These are phyloP conservation scores for Drosophila pruinosa DNA, from an alignment of 1,140 invertebrate genomes.

Conservation along the genomic window DNA sequence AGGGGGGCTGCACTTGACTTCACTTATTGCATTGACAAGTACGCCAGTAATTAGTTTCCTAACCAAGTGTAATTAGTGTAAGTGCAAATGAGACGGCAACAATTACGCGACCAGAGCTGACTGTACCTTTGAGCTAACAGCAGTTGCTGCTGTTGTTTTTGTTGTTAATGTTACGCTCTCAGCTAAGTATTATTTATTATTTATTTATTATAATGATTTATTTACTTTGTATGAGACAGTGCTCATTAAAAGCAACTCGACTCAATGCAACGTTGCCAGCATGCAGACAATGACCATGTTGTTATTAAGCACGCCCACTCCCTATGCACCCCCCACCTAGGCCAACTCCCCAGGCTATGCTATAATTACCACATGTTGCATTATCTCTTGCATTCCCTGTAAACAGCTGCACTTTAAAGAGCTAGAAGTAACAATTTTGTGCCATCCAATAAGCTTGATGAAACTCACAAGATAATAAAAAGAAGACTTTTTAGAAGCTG, in stretches of 20 bases:
- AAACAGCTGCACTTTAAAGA: too few species aligned
- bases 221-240: slow-evolving; percentile 53
- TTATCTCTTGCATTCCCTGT: slow-evolving; percentile 15
- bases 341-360: slow-evolving; percentile 2
- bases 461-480: too few species aligned
- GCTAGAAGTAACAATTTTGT: too few species aligned
- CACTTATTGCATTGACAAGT: slow-evolving; percentile 12
- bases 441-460: too few species aligned
- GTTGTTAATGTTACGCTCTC: slow-evolving; percentile 18
- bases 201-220: slow-evolving; percentile 81
- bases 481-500: too few species aligned
- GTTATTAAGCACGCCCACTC: background rate
- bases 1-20: background rate
- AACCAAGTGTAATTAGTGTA: slow-evolving; percentile 16
- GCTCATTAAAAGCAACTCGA: slow-evolving; percentile 76
- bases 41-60: slow-evolving; percentile 19
- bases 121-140: slow-evolving; percentile 17
- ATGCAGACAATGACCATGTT: slow-evolving; percentile 49
- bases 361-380: slow-evolving; percentile 53
- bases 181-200: slow-evolving; percentile 58
- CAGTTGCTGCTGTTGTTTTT: slow-evolving; percentile 5
- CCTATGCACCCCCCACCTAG: background rate
- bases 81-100: slow-evolving; percentile 24
- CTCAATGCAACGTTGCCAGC: slow-evolving; percentile 17
- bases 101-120: background rate